phyloP scores from a whole-genome alignment of 2,888 invertebrate genomes.

The Nomada flava region DNA sequence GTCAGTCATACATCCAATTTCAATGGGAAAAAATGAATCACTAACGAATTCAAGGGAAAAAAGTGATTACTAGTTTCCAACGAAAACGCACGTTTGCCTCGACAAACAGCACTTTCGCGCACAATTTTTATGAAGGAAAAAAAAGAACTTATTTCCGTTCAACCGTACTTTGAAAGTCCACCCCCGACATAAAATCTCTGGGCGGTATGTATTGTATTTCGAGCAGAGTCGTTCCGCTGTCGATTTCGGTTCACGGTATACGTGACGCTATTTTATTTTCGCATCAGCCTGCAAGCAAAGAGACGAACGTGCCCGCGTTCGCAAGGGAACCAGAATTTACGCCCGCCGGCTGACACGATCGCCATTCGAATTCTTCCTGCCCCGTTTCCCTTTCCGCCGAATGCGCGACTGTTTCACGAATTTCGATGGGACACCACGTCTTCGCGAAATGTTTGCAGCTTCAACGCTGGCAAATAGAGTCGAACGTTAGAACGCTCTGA shows the following conservation, averaged over 20 bases:
- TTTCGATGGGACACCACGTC: not conserved
- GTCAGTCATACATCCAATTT: too few species aligned
- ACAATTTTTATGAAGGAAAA: not conserved
- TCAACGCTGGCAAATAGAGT: not conserved
- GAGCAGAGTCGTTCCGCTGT: slow-evolving; percentile 18
- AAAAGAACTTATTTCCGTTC: not conserved
- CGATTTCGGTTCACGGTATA: slow-evolving; percentile 2
- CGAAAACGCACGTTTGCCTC: not conserved
- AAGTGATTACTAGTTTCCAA: too few species aligned
- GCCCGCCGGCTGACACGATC: slow-evolving; percentile 48
- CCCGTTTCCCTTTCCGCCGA: not conserved
- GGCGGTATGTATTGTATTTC: not conserved
- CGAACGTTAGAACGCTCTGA: not conserved
- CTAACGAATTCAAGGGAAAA: too few species aligned
- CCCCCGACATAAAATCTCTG: too few species aligned
- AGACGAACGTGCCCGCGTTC: slow-evolving; percentile 17
- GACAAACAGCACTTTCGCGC: too few species aligned
- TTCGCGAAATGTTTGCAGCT: not conserved
- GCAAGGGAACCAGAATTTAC: slow-evolving; percentile 46
- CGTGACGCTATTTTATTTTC: slow-evolving; percentile 41
- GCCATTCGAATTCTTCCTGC: slow-evolving; percentile 5
- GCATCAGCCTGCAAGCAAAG: slow-evolving; percentile 46
- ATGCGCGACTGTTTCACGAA: slow-evolving; percentile 27
- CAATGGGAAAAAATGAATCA: too few species aligned
- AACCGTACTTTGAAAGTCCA: not conserved